A percentile compares a stretch with the other conserved stretches of the same genome.
Evolutionary conservation across 2,113 vertebrate species (phyloP).

Genomic region (Cephalopterus ornatus): DNA sequence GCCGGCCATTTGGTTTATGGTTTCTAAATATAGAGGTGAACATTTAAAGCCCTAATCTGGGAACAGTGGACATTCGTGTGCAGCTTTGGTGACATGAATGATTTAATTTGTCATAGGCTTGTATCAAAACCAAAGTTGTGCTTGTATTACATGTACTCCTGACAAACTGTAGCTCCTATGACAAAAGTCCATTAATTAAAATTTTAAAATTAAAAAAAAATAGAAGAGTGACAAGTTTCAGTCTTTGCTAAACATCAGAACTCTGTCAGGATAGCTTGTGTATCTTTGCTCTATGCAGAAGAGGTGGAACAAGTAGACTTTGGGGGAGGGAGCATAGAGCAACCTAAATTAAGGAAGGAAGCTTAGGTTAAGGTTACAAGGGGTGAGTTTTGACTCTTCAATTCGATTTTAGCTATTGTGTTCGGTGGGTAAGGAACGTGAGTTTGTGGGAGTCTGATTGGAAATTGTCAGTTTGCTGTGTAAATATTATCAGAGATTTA

Average conservation of each 20-base stretch:
- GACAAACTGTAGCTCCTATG: neutral
- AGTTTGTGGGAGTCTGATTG: neutral
- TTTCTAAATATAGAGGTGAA: conserved; percentile 54
- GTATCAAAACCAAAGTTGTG: neutral
- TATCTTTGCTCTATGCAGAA: neutral
- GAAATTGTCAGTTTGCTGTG: neutral
- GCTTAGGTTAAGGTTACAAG: neutral
- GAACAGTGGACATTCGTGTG: neutral
- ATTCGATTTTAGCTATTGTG: neutral
- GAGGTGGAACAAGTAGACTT: neutral
- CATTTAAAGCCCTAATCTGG: conserved; percentile 8
- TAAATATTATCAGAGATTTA: neutral
- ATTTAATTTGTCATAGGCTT: neutral
- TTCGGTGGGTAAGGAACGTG: neutral
- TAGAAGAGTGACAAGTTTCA: neutral
- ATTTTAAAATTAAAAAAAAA: neutral
- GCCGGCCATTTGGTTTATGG: conserved; percentile 21
- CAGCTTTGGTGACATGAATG: neutral
- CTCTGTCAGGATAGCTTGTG: neutral
- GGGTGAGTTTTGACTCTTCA: neutral
- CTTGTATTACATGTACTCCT: accelerated
- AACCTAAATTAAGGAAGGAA: neutral
- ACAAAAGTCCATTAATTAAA: neutral
- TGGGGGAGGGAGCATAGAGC: neutral
- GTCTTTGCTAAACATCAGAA: neutral